phyloP scores from a whole-genome alignment of 2,888 invertebrate genomes.

The Ophion obscuratus region DNA sequence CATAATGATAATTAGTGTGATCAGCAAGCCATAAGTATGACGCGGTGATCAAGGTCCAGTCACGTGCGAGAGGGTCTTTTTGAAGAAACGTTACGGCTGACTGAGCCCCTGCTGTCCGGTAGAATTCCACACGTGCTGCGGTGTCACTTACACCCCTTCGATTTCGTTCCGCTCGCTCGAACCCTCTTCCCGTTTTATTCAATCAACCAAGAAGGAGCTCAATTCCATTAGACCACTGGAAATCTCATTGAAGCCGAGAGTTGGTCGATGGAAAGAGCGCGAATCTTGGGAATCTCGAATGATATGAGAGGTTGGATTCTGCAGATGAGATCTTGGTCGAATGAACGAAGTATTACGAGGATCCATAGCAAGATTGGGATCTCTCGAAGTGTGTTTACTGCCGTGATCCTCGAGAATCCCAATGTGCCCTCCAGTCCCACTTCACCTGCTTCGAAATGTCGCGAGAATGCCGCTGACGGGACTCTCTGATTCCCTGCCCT shows the following conservation, averaged over 20 bases:
- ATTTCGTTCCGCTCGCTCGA: slow-evolving; percentile 6
- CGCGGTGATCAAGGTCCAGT: neutral
- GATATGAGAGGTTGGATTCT: slow-evolving; percentile 42
- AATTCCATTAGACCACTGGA: slow-evolving; percentile 69
- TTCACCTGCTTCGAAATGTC: slow-evolving; percentile 62
- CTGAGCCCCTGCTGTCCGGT: slow-evolving; percentile 19
- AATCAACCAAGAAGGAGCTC: slow-evolving; percentile 63
- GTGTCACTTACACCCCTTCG: slow-evolving; percentile 44
- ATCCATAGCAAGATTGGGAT: slow-evolving; percentile 58
- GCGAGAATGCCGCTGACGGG: slow-evolving; percentile 55
- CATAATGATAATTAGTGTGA: neutral
- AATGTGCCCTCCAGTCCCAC: slow-evolving; percentile 35
- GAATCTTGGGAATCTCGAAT: slow-evolving; percentile 21
- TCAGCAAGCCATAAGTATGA: too few relatives aligned
- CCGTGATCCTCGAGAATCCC: slow-evolving; percentile 53
- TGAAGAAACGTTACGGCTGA: slow-evolving; percentile 25
- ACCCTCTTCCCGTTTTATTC: slow-evolving; percentile 58
- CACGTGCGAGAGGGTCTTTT: neutral
- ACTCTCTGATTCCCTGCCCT: neutral
- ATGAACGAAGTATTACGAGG: slow-evolving; percentile 40
- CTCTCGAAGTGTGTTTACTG: slow-evolving; percentile 61
- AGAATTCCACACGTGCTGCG: slow-evolving; percentile 27
- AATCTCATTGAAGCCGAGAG: slow-evolving; percentile 56
- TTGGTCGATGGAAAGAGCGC: slow-evolving; percentile 39
- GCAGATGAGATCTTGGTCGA: slow-evolving; percentile 3